phyloP scores from a whole-genome alignment of 1,140 invertebrate genomes.

The Drosophila orosa region DNA sequence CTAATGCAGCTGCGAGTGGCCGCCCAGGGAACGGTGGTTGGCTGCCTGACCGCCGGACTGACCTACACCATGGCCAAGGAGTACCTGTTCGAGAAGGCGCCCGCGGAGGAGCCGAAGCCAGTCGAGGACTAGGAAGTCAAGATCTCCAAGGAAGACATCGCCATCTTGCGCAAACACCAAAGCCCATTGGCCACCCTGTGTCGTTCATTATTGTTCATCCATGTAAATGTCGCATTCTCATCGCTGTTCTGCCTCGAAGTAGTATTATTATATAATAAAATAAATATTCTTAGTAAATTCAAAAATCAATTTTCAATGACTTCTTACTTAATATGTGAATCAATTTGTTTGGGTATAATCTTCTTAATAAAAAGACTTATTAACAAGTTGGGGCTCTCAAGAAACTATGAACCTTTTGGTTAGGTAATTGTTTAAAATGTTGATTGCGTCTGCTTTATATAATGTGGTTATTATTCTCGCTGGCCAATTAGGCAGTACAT shows the following conservation, averaged over 20 bases:
- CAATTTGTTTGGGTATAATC: too few relatives aligned
- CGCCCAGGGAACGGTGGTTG: constrained; percentile 92
- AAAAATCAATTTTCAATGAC: background rate
- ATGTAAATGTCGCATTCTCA: constrained; percentile 1
- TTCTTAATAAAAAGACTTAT: background rate
- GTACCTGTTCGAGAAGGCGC: constrained; percentile 86
- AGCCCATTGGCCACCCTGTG: background rate
- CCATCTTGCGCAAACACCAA: background rate
- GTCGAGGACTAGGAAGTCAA: background rate
- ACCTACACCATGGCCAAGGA: constrained; percentile 87
- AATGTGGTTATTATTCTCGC: background rate
- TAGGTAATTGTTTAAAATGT: too few relatives aligned
- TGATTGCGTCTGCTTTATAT: too few relatives aligned
- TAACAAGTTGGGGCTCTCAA: background rate
- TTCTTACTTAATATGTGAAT: background rate
- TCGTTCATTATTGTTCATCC: background rate
- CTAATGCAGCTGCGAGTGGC: constrained; percentile 93
- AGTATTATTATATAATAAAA: constrained; percentile 13
- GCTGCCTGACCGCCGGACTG: constrained; percentile 89
- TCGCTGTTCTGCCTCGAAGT: constrained; percentile 1
- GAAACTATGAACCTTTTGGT: background rate
- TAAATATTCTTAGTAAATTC: background rate
- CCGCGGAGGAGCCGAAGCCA: constrained; percentile 85
- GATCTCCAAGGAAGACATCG: background rate
- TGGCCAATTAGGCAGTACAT: background rate